These are phyloP conservation scores for Nowickia ferox DNA, from an alignment of 2,888 invertebrate species.

Conservation along the genomic window DNA sequence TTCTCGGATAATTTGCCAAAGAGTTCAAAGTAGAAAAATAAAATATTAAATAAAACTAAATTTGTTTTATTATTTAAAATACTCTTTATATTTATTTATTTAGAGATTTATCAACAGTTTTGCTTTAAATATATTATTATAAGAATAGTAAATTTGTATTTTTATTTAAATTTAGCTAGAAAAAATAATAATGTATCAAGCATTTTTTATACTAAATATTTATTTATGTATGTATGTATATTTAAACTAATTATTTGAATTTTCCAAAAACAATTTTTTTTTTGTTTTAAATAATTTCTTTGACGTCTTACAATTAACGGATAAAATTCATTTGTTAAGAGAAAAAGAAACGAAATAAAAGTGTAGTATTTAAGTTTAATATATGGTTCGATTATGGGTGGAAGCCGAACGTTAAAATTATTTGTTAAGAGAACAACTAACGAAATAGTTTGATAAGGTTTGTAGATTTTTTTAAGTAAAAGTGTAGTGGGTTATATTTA, in stretches of 20 bases:
- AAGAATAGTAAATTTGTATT: constrained; percentile 36
- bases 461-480: neutral
- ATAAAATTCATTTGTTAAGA: neutral
- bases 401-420: neutral
- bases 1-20: too few species aligned
- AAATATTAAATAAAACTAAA: neutral
- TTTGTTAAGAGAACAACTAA: neutral
- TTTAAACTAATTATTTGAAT: constrained; percentile 30
- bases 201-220: constrained; percentile 20
- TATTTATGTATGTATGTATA: constrained; percentile 7
- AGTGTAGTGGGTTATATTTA: neutral
- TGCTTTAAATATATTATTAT: constrained; percentile 57
- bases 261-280: neutral
- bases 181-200: constrained; percentile 37
- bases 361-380: too few species aligned
- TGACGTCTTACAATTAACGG: constrained; percentile 4
- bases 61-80: constrained; percentile 69
- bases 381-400: neutral
- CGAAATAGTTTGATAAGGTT: neutral
- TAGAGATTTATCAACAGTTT: constrained; percentile 71
- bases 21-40: neutral
- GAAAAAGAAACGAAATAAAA: neutral
- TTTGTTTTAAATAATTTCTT: constrained; percentile 5
- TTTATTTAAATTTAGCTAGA: constrained; percentile 53
- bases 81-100: constrained; percentile 64